Evolutionary conservation across 2,113 vertebrate genomes (phyloP), one percentile per base, ranked within the genome.

Genomic region (Ictalurus furcatus): DNA sequence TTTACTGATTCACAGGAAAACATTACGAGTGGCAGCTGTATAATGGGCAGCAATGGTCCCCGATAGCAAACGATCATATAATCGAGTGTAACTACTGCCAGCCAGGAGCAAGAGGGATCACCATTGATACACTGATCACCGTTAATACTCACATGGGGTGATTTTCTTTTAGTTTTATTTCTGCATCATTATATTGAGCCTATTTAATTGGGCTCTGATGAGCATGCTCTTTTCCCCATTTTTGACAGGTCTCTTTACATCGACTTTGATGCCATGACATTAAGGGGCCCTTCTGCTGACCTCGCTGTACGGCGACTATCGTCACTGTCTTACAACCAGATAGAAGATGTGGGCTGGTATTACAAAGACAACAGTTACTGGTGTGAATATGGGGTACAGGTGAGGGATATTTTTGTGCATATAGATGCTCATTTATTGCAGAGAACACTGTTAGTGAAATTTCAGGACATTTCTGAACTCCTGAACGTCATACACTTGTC

Each of bases 41-140:
- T 13, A 3, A 54, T 25, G 92, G 90, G 14, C 14, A 12, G 0
- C n/a, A 84, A 63, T 94, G 93, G 94, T 52, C 17, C 48, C 37
- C 8, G 3, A 90, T 95, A 1, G 44, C 84, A 7, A 92, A 95
- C 13, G 93, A 94, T 79, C 56, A 90, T 48, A 89, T 95, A 74
- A 94, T 95, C 5, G 94, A 95, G 84, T 69, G 91, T 14, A 94
- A 95, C 71, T 95, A 95, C 91, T 93, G 94, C 89, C 93, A 94
- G 7, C 92, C 93, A 21, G 94, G 91, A 56, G 92, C 94, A 0
- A 93, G 89, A 82, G 94, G 92, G n/a, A 95, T 95, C 54, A 83
- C 61, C 44, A 90, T 95, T n/a, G n/a, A n/a, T n/a, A n/a, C n/a
- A n/a, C n/a, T n/a, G n/a, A 95, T 95, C 54, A 83, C 61, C 44